Evolutionary conservation across 2,113 vertebrate genomes (phyloP).

Genomic region (Lamprotornis superbus): DNA sequence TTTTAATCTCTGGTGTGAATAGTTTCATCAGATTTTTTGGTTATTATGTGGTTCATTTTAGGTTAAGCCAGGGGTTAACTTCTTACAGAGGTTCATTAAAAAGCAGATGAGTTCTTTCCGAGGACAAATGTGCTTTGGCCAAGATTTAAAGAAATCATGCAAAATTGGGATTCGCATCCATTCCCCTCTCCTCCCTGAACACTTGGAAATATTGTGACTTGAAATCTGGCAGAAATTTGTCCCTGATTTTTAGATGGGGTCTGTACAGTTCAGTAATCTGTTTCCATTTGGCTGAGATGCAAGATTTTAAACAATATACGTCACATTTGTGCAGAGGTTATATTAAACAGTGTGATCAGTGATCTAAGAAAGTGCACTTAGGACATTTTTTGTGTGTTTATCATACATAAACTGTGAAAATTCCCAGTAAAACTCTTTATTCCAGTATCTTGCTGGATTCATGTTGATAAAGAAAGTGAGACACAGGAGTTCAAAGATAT

Average conservation of each 20-base stretch:
- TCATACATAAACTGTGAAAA: neutral
- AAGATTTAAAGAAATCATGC: slow-evolving; percentile 12
- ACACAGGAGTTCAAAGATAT: neutral
- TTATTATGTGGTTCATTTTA: neutral
- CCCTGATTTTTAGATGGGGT: neutral
- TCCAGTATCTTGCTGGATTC: neutral
- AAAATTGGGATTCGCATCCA: neutral
- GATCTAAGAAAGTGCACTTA: neutral
- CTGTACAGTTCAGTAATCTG: neutral
- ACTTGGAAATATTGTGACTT: neutral
- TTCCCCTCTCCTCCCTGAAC: neutral
- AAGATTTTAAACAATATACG: neutral
- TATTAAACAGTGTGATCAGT: neutral
- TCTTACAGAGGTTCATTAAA: slow-evolving; percentile 15
- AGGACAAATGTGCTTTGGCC: neutral
- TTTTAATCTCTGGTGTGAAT: slow-evolving; percentile 15
- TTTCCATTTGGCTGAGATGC: neutral
- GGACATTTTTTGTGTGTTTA: neutral
- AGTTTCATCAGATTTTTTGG: neutral
- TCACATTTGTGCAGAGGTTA: neutral
- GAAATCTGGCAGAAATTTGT: neutral
- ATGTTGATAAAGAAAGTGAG: neutral
- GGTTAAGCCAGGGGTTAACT: slow-evolving; percentile 27
- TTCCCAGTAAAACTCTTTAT: neutral
- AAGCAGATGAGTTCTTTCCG: slow-evolving; percentile 4